Percentiles rank a stretch among this genome's conserved stretches.
phyloP scores from a whole-genome alignment of 2,797 vertebrate species.

The Uromys caudimaculatus region DNA sequence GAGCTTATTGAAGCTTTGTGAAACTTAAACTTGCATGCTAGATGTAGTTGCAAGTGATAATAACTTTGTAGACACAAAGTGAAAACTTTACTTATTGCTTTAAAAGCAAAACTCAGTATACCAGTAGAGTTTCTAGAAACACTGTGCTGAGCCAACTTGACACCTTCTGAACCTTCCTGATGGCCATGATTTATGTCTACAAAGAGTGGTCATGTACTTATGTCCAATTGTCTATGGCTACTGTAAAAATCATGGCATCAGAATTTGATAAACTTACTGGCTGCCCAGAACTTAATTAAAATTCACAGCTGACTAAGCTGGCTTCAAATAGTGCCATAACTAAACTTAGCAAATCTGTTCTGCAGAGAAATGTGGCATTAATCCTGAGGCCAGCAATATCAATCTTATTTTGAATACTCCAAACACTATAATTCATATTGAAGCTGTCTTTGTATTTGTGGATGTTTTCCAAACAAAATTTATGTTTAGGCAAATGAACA shows the following conservation, averaged over 20 bases:
- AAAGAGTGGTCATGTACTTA: slow-evolving; percentile 11
- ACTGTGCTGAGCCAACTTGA: not conserved
- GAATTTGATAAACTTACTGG: slow-evolving; percentile 44
- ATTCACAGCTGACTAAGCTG: slow-evolving; percentile 57
- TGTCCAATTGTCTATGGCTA: slow-evolving; percentile 60
- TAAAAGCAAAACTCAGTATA: slow-evolving; percentile 26
- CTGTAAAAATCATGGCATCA: slow-evolving; percentile 25
- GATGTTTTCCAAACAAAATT: slow-evolving; percentile 76
- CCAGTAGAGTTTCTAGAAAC: not conserved
- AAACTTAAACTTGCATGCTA: not conserved
- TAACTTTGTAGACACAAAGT: not conserved
- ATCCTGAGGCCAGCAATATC: slow-evolving; percentile 56
- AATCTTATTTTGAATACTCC: slow-evolving; percentile 63
- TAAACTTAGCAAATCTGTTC: slow-evolving; percentile 68
- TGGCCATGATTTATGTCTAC: slow-evolving; percentile 52
- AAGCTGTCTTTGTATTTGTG: slow-evolving; percentile 59
- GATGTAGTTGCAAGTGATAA: not conserved
- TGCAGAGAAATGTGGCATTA: slow-evolving; percentile 69
- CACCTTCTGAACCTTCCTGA: slow-evolving; percentile 12
- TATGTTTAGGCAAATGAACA: slow-evolving; percentile 71
- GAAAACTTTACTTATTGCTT: not conserved
- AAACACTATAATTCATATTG: slow-evolving; percentile 65
- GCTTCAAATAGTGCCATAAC: slow-evolving; percentile 70
- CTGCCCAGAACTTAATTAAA: slow-evolving; percentile 75
- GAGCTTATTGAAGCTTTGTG: not conserved